A percentile compares a stretch with the other conserved stretches of the same genome.
phyloP scores from a whole-genome alignment of 2,113 vertebrate species.

The Chrysochloris asiatica region DNA sequence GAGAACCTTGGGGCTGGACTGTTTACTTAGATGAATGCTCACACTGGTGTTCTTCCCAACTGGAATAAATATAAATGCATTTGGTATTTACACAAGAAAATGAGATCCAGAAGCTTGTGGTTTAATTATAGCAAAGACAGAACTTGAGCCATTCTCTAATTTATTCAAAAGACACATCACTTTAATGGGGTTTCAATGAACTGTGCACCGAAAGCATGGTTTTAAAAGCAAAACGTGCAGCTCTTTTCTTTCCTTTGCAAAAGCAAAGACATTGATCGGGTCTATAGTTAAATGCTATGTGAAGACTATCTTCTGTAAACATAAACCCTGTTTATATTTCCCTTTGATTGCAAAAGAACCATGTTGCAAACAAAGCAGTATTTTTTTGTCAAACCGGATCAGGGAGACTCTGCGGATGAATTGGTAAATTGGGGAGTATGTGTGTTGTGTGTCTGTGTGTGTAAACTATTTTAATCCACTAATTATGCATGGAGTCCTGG shows the following conservation, averaged over 20 bases:
- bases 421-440: neutral
- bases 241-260: conserved; percentile 28
- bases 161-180: conserved; percentile 52
- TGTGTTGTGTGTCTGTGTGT: neutral
- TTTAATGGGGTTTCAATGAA: conserved; percentile 55
- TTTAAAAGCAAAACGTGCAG: conserved; percentile 49
- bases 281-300: conserved; percentile 16
- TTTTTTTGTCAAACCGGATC: neutral
- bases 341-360: neutral
- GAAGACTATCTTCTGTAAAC: neutral
- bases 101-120: neutral
- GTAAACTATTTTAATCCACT: neutral
- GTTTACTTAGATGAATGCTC: neutral
- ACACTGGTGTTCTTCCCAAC: neutral
- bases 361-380: neutral
- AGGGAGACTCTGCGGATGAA: neutral
- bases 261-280: conserved; percentile 43
- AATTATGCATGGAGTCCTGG: neutral
- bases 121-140: conserved; percentile 49
- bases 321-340: neutral
- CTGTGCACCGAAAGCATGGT: conserved; percentile 15
- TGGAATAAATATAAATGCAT: neutral
- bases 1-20: neutral
- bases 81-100: neutral
- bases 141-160: conserved; percentile 46